These are phyloP conservation scores for Xylocopa sonorina DNA, from an alignment of 1,140 invertebrate genomes.

Conservation along the genomic window DNA sequence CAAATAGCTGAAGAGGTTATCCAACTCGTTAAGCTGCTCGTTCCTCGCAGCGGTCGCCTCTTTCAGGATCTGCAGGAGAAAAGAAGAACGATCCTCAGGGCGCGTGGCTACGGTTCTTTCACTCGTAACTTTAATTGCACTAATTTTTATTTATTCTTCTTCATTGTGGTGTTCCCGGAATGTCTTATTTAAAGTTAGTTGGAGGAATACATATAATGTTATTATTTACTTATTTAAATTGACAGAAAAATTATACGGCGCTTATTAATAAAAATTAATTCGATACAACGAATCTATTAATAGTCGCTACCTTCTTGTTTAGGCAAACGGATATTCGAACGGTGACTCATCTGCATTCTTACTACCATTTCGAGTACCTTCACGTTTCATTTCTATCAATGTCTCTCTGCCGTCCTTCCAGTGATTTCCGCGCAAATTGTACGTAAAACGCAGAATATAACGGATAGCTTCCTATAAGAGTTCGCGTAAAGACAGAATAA, in stretches of 20 bases:
- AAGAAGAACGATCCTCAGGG: neutral
- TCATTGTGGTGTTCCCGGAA: no score
- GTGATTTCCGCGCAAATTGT: slow-evolving; percentile 25
- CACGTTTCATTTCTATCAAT: slow-evolving; percentile 19
- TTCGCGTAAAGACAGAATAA: slow-evolving; percentile 36
- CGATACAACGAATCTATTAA: neutral
- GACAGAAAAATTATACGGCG: no score
- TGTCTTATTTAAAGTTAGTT: no score
- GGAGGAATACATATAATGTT: no score
- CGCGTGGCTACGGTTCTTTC: neutral
- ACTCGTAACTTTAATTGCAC: neutral
- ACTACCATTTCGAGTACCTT: slow-evolving; percentile 1
- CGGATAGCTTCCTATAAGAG: slow-evolving; percentile 29
- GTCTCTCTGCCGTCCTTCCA: neutral
- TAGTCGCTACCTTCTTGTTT: neutral
- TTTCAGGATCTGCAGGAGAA: slow-evolving; percentile 73
- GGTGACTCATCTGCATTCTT: neutral
- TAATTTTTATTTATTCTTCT: no score
- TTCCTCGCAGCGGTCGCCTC: slow-evolving; percentile 80
- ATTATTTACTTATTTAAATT: no score
- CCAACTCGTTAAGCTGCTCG: slow-evolving; percentile 84
- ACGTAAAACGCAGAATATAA: slow-evolving; percentile 20
- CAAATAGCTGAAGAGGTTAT: slow-evolving; percentile 85
- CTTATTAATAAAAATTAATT: neutral
- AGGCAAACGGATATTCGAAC: neutral